Evolutionary conservation across 2,113 vertebrate genomes (phyloP).

Genomic region (Poeciliopsis retropinna): DNA sequence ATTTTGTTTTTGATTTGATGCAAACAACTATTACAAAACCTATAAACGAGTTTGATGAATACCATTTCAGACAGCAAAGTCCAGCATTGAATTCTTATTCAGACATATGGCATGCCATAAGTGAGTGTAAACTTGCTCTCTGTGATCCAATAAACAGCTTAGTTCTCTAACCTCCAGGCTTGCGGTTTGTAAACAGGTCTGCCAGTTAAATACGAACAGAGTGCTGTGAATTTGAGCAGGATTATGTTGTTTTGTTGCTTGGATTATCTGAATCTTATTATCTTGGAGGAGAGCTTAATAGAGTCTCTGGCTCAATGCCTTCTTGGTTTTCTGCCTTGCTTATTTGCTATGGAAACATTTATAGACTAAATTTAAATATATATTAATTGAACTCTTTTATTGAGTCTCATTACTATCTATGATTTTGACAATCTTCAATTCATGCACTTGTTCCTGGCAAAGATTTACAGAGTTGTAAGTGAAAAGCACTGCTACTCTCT

Average conservation of each 20-base stretch:
- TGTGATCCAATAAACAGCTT: constrained; percentile 60
- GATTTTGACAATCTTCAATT: too few species aligned
- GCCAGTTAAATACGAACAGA: constrained; percentile 49
- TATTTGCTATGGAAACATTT: constrained; percentile 26
- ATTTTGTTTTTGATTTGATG: neutral
- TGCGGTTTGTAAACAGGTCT: constrained; percentile 55
- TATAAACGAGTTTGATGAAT: neutral
- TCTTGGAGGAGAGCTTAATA: constrained; percentile 52
- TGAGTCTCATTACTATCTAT: too few species aligned
- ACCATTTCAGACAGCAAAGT: neutral
- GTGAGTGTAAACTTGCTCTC: constrained; percentile 43
- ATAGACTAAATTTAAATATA: constrained; percentile 4
- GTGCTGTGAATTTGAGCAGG: constrained; percentile 52
- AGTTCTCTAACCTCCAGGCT: constrained; percentile 49
- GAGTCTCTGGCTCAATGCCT: constrained; percentile 34
- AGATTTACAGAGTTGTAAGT: neutral
- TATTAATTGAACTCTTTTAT: neutral
- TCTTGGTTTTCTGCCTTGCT: constrained; percentile 17
- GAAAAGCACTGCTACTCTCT: neutral
- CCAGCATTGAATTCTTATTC: neutral
- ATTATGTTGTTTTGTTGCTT: constrained; percentile 68
- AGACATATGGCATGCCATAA: constrained; percentile 49
- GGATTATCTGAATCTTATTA: constrained; percentile 73
- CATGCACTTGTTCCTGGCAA: neutral
- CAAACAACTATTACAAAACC: neutral